Conservation (phyloP, 23 tunicate genomes). For the Pegea sp. region DNA sequence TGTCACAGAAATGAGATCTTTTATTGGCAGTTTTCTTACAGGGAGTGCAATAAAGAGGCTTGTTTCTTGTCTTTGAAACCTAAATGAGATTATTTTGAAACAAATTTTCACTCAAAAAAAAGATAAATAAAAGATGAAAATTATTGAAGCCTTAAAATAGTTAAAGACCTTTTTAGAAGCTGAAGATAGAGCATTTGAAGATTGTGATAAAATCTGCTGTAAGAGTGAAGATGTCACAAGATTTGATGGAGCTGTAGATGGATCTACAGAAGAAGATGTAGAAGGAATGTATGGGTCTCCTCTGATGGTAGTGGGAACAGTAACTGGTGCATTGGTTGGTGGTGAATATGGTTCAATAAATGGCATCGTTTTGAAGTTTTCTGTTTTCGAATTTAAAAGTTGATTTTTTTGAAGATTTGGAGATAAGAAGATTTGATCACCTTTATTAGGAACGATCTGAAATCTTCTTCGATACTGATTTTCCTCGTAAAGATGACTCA, state of each 20-base stretch:
- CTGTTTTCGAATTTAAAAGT: background rate
- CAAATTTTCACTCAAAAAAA: no score
- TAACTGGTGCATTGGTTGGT: background rate
- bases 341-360: background rate
- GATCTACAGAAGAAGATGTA: background rate
- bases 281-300: background rate
- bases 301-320: no score
- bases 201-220: no score
- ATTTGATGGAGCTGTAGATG: background rate
- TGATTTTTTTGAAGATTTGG: background rate
- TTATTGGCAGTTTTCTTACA: slow-evolving; percentile 40
- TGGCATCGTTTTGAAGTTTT: background rate
- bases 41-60: slow-evolving; percentile 49
- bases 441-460: background rate
- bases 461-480: background rate
- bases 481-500: background rate
- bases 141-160: no score
- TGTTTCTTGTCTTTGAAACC: slow-evolving; percentile 4
- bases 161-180: no score
- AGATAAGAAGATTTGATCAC: background rate
- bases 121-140: no score
- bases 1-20: slow-evolving; percentile 47
- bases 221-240: background rate
- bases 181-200: no score
- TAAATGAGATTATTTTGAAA: no score